Evolutionary conservation across 2,113 vertebrate genomes (phyloP).

Genomic region (Arizona elegans): DNA sequence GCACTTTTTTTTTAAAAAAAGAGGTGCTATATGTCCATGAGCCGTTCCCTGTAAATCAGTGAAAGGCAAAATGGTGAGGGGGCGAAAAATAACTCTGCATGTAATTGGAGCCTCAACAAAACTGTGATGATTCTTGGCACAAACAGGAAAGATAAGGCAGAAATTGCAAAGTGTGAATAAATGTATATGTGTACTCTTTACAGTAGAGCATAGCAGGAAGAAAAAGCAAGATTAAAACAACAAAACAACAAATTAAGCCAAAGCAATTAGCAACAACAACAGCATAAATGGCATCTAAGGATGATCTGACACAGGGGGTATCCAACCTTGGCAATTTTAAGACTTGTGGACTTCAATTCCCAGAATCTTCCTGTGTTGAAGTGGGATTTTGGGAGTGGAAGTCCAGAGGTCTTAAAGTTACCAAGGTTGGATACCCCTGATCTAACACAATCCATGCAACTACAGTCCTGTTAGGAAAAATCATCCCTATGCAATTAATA

Average conservation of each 20-base stretch:
- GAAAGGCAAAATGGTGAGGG: neutral
- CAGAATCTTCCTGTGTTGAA: neutral
- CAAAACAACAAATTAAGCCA: neutral
- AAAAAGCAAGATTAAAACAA: neutral
- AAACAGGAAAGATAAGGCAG: neutral
- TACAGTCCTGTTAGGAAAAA: neutral
- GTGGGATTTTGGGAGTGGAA: too few relatives aligned
- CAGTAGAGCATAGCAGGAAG: neutral
- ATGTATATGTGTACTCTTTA: neutral
- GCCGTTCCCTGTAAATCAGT: neutral
- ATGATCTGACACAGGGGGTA: neutral
- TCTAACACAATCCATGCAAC: neutral
- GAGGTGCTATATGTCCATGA: neutral
- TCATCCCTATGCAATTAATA: neutral
- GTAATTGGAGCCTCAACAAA: neutral
- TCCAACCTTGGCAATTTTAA: neutral
- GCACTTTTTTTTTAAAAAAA: neutral
- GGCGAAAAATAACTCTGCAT: neutral
- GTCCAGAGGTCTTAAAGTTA: too few relatives aligned
- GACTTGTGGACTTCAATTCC: neutral
- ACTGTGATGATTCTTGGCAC: neutral
- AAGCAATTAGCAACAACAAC: neutral
- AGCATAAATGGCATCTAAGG: neutral
- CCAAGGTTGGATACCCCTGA: neutral
- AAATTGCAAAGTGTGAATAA: neutral